phyloP scores from a whole-genome alignment of 2,113 vertebrate species.

The Centropus bengalensis region DNA sequence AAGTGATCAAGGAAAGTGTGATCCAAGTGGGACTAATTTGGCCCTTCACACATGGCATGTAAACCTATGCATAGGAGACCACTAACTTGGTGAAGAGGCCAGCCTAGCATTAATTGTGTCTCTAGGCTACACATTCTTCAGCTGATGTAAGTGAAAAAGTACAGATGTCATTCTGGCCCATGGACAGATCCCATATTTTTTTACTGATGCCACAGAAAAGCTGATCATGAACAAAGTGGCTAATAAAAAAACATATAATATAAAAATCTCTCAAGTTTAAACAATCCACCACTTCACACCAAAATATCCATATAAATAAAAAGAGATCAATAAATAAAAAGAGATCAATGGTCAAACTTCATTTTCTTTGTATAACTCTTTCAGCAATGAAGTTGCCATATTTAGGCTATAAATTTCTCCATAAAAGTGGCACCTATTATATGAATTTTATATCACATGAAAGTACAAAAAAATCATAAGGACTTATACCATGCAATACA shows the following conservation, averaged over 20 bases:
- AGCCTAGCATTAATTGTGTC: constrained; percentile 52
- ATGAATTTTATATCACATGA: constrained; percentile 47
- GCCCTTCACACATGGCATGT: constrained; percentile 31
- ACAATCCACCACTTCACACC: constrained; percentile 5
- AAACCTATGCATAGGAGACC: constrained; percentile 32
- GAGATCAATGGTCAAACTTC: background rate
- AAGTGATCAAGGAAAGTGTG: constrained; percentile 18
- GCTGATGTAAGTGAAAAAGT: constrained; percentile 50
- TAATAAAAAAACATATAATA: background rate
- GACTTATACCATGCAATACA: constrained; percentile 1
- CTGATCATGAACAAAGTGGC: background rate
- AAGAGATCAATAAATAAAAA: background rate
- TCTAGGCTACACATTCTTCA: constrained; percentile 64
- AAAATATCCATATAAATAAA: background rate
- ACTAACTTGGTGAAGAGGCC: constrained; percentile 37
- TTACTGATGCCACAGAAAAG: constrained; percentile 36
- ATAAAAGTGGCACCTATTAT: constrained; percentile 59
- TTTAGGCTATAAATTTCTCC: constrained; percentile 39
- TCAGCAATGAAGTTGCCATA: constrained; percentile 8
- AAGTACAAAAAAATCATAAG: constrained; percentile 28
- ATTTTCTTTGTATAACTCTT: background rate
- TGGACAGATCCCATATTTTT: constrained; percentile 21
- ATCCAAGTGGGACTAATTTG: constrained; percentile 34
- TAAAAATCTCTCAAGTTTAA: constrained; percentile 41
- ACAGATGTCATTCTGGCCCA: constrained; percentile 56